Evolutionary conservation across 2,113 vertebrate species (phyloP).

Genomic region (Haplochromis burtoni): DNA sequence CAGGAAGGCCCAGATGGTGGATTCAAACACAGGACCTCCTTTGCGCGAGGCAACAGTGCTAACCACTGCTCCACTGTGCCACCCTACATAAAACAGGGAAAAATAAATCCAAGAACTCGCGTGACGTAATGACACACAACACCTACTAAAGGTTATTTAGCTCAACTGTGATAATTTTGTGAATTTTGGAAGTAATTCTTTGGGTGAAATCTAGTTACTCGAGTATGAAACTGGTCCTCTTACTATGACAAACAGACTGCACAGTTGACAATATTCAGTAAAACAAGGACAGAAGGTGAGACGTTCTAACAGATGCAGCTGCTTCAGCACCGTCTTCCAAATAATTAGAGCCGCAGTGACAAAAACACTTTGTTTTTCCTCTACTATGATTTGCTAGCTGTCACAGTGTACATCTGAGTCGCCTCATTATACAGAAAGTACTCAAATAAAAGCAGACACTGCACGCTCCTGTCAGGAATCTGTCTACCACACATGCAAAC

Average conservation of each 20-base stretch:
- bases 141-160: neutral
- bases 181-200: neutral
- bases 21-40: neutral
- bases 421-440: conserved; percentile 66
- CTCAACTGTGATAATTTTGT: neutral
- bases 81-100: neutral
- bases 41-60: rapidly evolving
- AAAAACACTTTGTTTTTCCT: conserved; percentile 64
- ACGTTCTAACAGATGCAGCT: conserved; percentile 42
- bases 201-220: neutral
- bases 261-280: conserved; percentile 7
- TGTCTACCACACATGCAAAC: conserved; percentile 62
- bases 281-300: conserved; percentile 45
- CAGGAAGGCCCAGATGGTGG: neutral
- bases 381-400: conserved; percentile 57
- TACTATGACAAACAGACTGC: conserved; percentile 12
- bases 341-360: conserved; percentile 60
- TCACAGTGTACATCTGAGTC: conserved; percentile 57
- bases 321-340: conserved; percentile 38
- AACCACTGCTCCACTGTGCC: neutral
- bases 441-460: conserved; percentile 57
- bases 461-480: conserved; percentile 54
- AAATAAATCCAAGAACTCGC: neutral
- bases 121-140: neutral
- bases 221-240: neutral